phyloP scores from a whole-genome alignment of 2,888 invertebrate genomes.

The Agrilus mali region DNA sequence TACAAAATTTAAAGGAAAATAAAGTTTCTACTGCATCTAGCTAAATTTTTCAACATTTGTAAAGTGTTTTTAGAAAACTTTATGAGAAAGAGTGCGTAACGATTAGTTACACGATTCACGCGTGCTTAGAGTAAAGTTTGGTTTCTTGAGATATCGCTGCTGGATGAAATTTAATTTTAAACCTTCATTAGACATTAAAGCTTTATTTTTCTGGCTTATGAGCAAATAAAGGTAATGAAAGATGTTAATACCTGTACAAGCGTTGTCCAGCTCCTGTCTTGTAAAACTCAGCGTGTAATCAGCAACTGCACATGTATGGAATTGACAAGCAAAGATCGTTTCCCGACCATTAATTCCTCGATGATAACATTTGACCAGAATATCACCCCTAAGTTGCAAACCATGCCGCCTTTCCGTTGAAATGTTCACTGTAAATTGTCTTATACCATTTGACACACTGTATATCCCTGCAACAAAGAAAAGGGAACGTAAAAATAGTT shows the following conservation, averaged over 20 bases:
- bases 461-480: constrained; percentile 47
- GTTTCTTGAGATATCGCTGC: too few relatives aligned
- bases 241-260: constrained; percentile 53
- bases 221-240: background rate
- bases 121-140: too few relatives aligned
- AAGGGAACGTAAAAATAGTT: background rate
- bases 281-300: constrained; percentile 75
- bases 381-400: constrained; percentile 74
- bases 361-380: constrained; percentile 83
- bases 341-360: constrained; percentile 44
- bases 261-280: constrained; percentile 76
- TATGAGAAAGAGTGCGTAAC: too few relatives aligned
- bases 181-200: too few relatives aligned
- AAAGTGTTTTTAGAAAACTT: too few relatives aligned
- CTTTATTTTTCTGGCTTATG: too few relatives aligned
- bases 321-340: constrained; percentile 79
- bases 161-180: too few relatives aligned
- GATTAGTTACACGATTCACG: too few relatives aligned
- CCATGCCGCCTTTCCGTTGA: constrained; percentile 52
- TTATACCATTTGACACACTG: constrained; percentile 50
- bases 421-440: constrained; percentile 57
- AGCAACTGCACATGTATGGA: constrained; percentile 87
- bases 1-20: too few relatives aligned
- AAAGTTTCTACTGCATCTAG: too few relatives aligned
- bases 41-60: too few relatives aligned